Evolutionary conservation across 2,797 vertebrate species (phyloP).

Genomic region (Nothura maculosa): DNA sequence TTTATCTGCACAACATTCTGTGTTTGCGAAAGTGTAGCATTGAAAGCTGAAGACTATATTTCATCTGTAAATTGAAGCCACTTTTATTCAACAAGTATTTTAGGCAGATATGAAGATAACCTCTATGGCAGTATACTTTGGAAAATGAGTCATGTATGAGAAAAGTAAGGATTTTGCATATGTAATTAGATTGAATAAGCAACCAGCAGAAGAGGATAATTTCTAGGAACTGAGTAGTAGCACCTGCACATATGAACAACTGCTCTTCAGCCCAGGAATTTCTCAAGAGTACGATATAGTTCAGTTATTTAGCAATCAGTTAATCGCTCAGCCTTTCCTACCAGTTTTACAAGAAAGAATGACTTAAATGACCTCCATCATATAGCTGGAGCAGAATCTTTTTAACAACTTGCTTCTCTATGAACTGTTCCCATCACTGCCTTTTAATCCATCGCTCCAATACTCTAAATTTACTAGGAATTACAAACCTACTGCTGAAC

Average conservation of each 20-base stretch:
- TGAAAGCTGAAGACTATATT: neutral
- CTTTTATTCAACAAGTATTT: neutral
- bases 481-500: neutral
- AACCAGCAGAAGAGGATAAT: conserved; percentile 63
- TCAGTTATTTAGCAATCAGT: conserved; percentile 72
- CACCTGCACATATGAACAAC: conserved; percentile 74
- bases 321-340: conserved; percentile 77
- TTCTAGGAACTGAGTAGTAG: conserved; percentile 61
- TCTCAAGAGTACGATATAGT: conserved; percentile 71
- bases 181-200: conserved; percentile 63
- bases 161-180: conserved; percentile 42
- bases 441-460: neutral
- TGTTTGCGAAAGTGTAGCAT: neutral
- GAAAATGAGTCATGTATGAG: conserved; percentile 29
- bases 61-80: neutral
- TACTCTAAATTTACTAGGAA: neutral
- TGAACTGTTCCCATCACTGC: neutral
- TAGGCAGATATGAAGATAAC: neutral
- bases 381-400: conserved; percentile 26
- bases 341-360: conserved; percentile 46
- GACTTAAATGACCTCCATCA: conserved; percentile 40
- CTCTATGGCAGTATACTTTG: neutral
- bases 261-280: conserved; percentile 55
- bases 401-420: neutral
- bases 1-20: neutral